Percentiles rank a stretch among this genome's conserved stretches.
Evolutionary conservation across 2,797 vertebrate genomes (phyloP).

Genomic region (Cuniculus paca): DNA sequence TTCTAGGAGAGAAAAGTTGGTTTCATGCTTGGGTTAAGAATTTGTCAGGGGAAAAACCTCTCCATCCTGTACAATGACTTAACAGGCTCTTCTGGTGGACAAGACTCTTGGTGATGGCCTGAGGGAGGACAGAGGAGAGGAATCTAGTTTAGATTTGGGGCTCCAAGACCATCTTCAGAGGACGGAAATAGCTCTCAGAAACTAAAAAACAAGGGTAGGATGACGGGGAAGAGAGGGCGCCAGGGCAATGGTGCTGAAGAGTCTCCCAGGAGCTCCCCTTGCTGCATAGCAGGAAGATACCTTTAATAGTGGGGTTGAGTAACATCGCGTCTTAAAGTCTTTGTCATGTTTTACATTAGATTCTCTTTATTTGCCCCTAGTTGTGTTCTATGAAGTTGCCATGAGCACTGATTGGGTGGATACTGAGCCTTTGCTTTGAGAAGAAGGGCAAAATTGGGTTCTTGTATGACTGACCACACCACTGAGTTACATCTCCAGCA

Average conservation of each 20-base stretch:
- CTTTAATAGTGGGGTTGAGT: background rate
- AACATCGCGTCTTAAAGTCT: background rate
- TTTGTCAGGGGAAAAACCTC: background rate
- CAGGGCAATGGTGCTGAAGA: background rate
- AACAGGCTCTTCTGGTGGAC: background rate
- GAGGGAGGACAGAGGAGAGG: background rate
- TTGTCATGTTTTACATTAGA: background rate
- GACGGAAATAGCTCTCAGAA: background rate
- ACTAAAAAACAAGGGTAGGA: rapidly evolving
- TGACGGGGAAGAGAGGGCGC: background rate
- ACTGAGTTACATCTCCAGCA: background rate
- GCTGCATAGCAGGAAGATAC: background rate
- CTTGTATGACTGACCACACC: background rate
- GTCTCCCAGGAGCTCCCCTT: background rate
- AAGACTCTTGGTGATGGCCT: background rate
- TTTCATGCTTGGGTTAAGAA: background rate
- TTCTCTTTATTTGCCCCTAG: background rate
- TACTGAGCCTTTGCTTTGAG: background rate
- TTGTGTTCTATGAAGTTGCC: background rate
- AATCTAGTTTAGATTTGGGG: background rate
- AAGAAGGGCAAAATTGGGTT: background rate
- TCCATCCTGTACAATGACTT: background rate
- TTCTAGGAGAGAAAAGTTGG: background rate
- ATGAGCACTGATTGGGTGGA: background rate
- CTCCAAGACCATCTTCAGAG: background rate